Evolutionary conservation across 2,797 vertebrate species (phyloP).

Genomic region (Melanotaenia nigrans): DNA sequence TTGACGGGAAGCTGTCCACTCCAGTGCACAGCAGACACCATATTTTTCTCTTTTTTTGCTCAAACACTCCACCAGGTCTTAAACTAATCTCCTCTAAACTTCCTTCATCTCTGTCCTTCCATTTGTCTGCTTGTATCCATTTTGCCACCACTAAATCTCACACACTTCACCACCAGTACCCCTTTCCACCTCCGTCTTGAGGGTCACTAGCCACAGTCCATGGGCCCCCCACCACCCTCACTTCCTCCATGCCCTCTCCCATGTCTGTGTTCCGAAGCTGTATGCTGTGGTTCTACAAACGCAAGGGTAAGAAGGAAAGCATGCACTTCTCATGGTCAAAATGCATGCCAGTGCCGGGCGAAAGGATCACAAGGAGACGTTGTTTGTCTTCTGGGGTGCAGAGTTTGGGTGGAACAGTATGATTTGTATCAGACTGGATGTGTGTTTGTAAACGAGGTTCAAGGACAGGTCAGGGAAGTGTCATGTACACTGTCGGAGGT

Average conservation of each 20-base stretch:
- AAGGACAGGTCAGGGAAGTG: constrained; percentile 28
- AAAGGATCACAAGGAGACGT: constrained; percentile 46
- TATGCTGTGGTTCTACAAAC: constrained; percentile 99
- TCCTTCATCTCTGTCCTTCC: constrained; percentile 83
- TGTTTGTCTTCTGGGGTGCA: constrained; percentile 60
- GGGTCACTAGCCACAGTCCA: constrained; percentile 71
- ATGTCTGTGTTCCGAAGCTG: constrained; percentile 99
- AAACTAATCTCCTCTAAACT: constrained; percentile 85
- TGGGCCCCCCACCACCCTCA: constrained; percentile 71
- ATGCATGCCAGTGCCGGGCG: constrained; percentile 61
- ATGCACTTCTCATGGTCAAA: constrained; percentile 62
- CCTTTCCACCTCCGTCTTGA: constrained; percentile 43
- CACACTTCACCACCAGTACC: constrained; percentile 48
- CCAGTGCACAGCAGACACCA: constrained; percentile 50
- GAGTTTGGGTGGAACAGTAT: constrained; percentile 50
- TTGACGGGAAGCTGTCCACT: constrained; percentile 53
- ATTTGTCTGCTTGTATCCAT: constrained; percentile 80
- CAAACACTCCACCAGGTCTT: constrained; percentile 81
- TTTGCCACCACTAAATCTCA: constrained; percentile 59
- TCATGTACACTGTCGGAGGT: background rate
- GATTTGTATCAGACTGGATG: background rate
- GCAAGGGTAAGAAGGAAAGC: constrained; percentile 93
- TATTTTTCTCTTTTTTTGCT: constrained; percentile 40
- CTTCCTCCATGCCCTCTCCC: constrained; percentile 94
- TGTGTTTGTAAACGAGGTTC: constrained; percentile 39